Conservation (phyloP, 2,888 invertebrate genomes). For the Priocnemis perturbator region DNA sequence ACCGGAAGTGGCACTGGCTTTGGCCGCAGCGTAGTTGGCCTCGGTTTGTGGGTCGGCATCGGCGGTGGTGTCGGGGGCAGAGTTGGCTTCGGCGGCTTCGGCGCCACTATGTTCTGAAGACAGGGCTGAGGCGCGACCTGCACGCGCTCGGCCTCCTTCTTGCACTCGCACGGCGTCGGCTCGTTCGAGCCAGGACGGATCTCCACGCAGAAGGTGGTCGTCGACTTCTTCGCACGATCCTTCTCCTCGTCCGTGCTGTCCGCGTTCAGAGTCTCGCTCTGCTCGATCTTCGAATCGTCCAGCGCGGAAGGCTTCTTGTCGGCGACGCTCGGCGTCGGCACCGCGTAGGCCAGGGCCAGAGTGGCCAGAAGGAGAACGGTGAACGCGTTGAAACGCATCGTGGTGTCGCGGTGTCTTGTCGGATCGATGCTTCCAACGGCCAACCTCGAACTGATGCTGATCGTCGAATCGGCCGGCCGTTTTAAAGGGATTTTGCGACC, state of each 20-base stretch:
- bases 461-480: neutral
- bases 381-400: slow-evolving; percentile 33
- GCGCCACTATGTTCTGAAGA: neutral
- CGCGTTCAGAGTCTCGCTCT: slow-evolving; percentile 2
- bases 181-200: slow-evolving; percentile 67
- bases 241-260: slow-evolving; percentile 43
- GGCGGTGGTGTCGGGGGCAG: neutral
- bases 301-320: slow-evolving; percentile 28
- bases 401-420: neutral
- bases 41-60: neutral
- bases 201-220: slow-evolving; percentile 76
- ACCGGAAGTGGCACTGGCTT: neutral
- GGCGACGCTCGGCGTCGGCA: slow-evolving; percentile 30
- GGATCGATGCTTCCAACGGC: slow-evolving; percentile 1
- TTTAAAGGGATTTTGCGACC: slow-evolving; percentile 39
- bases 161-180: slow-evolving; percentile 24
- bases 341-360: slow-evolving; percentile 33
- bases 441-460: slow-evolving; percentile 36
- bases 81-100: neutral
- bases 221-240: slow-evolving; percentile 71
- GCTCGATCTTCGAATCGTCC: slow-evolving; percentile 18
- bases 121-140: neutral
- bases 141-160: neutral
- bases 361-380: slow-evolving; percentile 27
- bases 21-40: neutral